phyloP scores from a whole-genome alignment of 2,113 vertebrate genomes.

The Thomomys bottae region DNA sequence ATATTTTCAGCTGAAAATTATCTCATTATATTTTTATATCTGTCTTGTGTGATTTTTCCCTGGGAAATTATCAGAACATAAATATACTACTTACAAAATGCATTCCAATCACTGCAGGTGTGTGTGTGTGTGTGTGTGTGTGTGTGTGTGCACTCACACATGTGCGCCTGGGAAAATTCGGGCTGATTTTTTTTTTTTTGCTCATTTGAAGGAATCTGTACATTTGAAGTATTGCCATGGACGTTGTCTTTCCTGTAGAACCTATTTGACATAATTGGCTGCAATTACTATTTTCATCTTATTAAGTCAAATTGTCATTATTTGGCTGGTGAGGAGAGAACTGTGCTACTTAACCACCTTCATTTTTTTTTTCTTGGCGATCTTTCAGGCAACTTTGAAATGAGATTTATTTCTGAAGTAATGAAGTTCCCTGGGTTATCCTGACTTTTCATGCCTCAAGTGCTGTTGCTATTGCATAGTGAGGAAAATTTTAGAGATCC shows the following conservation, averaged over 20 bases:
- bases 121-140: neutral
- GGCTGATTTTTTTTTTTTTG: neutral
- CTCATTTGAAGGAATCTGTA: neutral
- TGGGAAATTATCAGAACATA: neutral
- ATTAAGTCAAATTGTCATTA: neutral
- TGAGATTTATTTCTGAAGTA: neutral
- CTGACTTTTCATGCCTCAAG: neutral
- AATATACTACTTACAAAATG: neutral
- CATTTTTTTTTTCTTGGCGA: constrained; percentile 7
- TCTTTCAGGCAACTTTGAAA: neutral
- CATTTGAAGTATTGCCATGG: neutral
- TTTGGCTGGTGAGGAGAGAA: neutral
- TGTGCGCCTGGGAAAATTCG: neutral
- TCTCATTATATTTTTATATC: neutral
- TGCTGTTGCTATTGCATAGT: neutral
- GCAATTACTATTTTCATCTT: constrained; percentile 48
- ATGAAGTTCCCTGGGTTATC: constrained; percentile 43
- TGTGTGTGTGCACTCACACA: neutral
- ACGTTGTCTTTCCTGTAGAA: neutral
- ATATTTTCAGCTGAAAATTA: neutral
- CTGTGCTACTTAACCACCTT: neutral
- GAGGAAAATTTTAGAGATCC: neutral
- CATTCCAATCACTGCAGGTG: neutral
- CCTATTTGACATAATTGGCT: constrained; percentile 16
- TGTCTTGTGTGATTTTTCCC: neutral